Percentiles rank a stretch among this genome's conserved stretches.
Conservation (phyloP, 1,140 invertebrate genomes). For the Brachionus rubens region DNA sequence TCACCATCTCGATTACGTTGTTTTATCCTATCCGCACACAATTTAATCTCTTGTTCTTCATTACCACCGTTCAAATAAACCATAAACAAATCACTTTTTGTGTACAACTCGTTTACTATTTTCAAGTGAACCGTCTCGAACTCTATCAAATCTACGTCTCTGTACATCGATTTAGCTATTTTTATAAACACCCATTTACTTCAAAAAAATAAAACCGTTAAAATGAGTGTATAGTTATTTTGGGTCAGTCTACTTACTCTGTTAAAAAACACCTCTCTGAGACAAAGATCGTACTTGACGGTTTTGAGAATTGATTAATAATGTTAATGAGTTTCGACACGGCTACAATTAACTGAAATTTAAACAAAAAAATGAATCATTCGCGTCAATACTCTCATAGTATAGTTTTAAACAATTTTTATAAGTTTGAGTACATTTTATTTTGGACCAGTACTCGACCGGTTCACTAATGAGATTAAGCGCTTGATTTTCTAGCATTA, state of each 20-base stretch:
- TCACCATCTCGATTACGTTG: not conserved
- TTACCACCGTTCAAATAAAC: conserved; percentile 1
- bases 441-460: conserved; percentile 32
- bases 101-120: not conserved
- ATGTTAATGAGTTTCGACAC: conserved; percentile 1
- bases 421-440: not conserved
- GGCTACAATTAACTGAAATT: conserved; percentile 13
- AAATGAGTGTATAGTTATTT: not conserved
- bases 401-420: conserved; percentile 23
- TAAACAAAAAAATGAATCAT: conserved; percentile 15
- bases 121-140: not conserved
- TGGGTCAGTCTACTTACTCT: not conserved
- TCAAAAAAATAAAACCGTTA: not conserved
- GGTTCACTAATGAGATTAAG: conserved; percentile 1
- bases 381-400: not conserved
- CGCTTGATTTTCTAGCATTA: not conserved
- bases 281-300: not conserved
- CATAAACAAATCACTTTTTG: not conserved
- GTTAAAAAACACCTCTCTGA: conserved; percentile 7
- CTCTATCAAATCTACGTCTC: not conserved
- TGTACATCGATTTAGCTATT: not conserved
- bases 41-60: conserved; percentile 1
- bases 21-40: not conserved
- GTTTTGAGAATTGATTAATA: not conserved
- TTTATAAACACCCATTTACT: conserved; percentile 19